Conservation (phyloP, 2,113 vertebrate genomes). For the Sceloporus undulatus region DNA sequence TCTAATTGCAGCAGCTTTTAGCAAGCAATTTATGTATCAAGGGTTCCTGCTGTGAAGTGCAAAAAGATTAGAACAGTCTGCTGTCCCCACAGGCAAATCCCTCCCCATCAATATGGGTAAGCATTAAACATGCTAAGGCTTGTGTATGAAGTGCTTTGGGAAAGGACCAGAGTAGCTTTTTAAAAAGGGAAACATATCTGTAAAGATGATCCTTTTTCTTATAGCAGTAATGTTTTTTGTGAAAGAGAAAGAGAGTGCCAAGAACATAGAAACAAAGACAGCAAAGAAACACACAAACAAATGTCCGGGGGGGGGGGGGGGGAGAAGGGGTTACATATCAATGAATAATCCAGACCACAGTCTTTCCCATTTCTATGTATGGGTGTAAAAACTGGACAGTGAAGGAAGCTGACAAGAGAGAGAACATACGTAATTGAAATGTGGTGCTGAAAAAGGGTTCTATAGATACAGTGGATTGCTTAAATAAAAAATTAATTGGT, state of each 20-base stretch:
- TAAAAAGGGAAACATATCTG: neutral
- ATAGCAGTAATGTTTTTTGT: neutral
- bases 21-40: slow-evolving; percentile 13
- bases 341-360: too few species aligned
- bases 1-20: slow-evolving; percentile 29
- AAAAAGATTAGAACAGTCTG: slow-evolving; percentile 40
- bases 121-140: slow-evolving; percentile 6
- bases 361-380: too few species aligned
- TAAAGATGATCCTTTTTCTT: neutral
- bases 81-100: neutral
- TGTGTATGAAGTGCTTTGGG: slow-evolving; percentile 4
- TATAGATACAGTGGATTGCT: too few species aligned
- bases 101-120: slow-evolving; percentile 32
- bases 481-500: too few species aligned
- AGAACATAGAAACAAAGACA: neutral
- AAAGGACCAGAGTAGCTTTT: slow-evolving; percentile 2
- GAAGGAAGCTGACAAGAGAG: too few species aligned
- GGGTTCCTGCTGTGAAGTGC: slow-evolving; percentile 28
- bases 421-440: too few species aligned
- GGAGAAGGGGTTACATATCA: too few species aligned
- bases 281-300: neutral
- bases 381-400: too few species aligned
- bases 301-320: neutral
- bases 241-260: neutral
- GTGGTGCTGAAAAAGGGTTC: too few species aligned